These are phyloP conservation scores for Agrilus mali DNA, from an alignment of 2,888 invertebrate genomes.

Conservation along the genomic window DNA sequence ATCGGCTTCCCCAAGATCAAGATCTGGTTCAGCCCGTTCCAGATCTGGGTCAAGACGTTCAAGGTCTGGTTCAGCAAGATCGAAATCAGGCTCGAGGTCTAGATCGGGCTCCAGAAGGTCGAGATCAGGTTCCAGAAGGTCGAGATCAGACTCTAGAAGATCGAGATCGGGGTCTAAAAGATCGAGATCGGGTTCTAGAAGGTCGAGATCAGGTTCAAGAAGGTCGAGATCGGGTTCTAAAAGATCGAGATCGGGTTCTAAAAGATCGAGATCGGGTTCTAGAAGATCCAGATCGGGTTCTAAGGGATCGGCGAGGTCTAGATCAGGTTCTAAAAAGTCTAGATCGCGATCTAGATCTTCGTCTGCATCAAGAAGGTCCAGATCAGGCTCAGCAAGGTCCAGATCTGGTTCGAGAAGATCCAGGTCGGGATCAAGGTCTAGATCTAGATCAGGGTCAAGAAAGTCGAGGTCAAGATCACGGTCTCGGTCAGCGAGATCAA, in stretches of 20 bases:
- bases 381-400: slow-evolving; percentile 18
- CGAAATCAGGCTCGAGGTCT: slow-evolving; percentile 21
- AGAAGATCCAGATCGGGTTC: slow-evolving; percentile 12
- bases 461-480: slow-evolving; percentile 20
- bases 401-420: slow-evolving; percentile 18
- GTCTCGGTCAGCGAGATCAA: slow-evolving; percentile 17
- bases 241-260: slow-evolving; percentile 23
- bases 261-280: no score
- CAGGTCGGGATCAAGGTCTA: slow-evolving; percentile 22
- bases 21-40: slow-evolving; percentile 19
- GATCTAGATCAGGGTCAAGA: slow-evolving; percentile 21
- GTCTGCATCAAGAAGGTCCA: slow-evolving; percentile 8
- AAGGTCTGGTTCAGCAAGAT: slow-evolving; percentile 20
- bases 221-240: slow-evolving; percentile 12
- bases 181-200: slow-evolving; percentile 15
- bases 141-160: slow-evolving; percentile 14
- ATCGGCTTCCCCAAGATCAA: slow-evolving; percentile 27
- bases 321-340: slow-evolving; percentile 17
- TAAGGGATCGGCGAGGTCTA: slow-evolving; percentile 11
- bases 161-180: slow-evolving; percentile 7
- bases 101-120: slow-evolving; percentile 9
- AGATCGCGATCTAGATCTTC: slow-evolving; percentile 9
- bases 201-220: slow-evolving; percentile 15
- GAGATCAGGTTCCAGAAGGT: slow-evolving; percentile 13
- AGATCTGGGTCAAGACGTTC: slow-evolving; percentile 19